phyloP scores from a whole-genome alignment of 2,113 vertebrate species.

The Guaruba guarouba region DNA sequence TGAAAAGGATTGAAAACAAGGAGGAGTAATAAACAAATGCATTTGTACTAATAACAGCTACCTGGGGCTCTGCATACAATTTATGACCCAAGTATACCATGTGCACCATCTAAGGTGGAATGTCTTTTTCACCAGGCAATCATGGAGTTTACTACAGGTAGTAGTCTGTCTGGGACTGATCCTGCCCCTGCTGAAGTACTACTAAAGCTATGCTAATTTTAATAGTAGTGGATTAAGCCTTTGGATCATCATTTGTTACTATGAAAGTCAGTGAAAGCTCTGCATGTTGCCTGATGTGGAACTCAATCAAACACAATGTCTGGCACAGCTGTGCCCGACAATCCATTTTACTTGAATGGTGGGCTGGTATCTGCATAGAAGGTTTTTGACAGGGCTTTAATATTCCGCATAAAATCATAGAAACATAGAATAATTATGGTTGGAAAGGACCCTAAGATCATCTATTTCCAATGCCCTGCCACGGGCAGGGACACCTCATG shows the following conservation, averaged over 20 bases:
- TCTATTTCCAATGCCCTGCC: background rate
- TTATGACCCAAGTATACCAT: rapidly evolving
- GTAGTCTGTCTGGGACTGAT: background rate
- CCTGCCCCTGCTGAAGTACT: background rate
- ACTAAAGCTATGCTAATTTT: background rate
- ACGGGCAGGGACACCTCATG: background rate
- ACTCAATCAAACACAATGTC: rapidly evolving
- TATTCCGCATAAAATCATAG: background rate
- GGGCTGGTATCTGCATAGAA: background rate
- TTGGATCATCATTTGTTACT: background rate
- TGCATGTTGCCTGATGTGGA: rapidly evolving
- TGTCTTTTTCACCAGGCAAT: background rate
- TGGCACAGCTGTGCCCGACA: rapidly evolving
- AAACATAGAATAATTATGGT: background rate
- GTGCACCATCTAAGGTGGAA: background rate
- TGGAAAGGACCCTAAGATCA: background rate
- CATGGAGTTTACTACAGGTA: background rate
- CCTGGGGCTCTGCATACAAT: background rate
- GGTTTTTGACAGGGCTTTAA: background rate
- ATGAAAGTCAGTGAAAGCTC: background rate
- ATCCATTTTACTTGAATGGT: rapidly evolving
- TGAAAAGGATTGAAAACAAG: background rate
- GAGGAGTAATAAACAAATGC: background rate
- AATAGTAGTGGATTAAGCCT: background rate
- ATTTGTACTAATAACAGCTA: background rate